These are phyloP conservation scores for Halotydeus destructor DNA, from an alignment of 1,140 invertebrate genomes.

Conservation along the genomic window DNA sequence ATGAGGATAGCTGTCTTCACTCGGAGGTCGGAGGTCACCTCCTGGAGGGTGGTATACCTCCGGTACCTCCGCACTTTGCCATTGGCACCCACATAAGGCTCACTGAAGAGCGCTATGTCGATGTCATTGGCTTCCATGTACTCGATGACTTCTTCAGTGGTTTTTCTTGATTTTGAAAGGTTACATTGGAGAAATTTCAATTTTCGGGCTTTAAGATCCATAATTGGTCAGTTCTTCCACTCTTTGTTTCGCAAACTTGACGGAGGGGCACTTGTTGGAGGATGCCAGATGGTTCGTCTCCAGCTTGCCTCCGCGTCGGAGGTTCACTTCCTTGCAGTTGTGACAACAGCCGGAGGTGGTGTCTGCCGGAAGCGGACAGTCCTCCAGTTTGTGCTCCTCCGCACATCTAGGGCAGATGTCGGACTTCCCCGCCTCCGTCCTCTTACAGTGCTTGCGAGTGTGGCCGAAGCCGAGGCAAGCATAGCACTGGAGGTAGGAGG, in stretches of 20 bases:
- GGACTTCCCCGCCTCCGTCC: no score
- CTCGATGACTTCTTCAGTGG: not conserved
- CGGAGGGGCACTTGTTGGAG: not conserved
- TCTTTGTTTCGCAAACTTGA: not conserved
- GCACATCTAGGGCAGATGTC: not conserved
- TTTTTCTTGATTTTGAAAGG: not conserved
- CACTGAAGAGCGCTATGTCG: conserved; percentile 2
- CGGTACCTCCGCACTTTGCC: not conserved
- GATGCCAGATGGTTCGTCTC: not conserved
- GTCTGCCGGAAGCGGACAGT: not conserved
- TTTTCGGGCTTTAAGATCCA: not conserved
- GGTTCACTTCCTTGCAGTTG: not conserved
- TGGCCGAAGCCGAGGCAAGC: not conserved
- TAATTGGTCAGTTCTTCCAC: not conserved
- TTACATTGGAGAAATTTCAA: conserved; percentile 1
- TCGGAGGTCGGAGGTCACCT: not conserved
- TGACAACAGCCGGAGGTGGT: not conserved
- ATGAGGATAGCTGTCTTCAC: not conserved
- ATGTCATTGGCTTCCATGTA: no score
- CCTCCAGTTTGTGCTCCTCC: not conserved
- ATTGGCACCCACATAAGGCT: not conserved
- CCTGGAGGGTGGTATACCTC: no score
- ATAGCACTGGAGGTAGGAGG: not conserved
- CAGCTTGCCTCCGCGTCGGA: not conserved
- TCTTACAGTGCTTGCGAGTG: not conserved